Evolutionary conservation across 2,797 vertebrate species (phyloP).

Genomic region (Acestrorhynchus altus): DNA sequence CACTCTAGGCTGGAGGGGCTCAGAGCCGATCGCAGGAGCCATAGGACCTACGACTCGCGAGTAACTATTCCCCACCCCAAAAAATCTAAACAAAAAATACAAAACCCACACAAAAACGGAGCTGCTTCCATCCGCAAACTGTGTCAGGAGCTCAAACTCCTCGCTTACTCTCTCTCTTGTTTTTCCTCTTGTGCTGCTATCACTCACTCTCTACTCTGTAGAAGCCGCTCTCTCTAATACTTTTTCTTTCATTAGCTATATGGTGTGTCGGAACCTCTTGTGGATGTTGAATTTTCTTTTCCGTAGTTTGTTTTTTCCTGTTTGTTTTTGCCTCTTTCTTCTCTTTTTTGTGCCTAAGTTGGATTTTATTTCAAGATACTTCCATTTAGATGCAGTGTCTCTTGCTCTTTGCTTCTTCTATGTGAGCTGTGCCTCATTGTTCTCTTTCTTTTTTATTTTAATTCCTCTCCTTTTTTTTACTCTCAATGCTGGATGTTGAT

Average conservation of each 20-base stretch:
- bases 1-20: constrained; percentile 74
- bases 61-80: constrained; percentile 85
- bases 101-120: constrained; percentile 67
- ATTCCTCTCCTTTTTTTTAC: constrained; percentile 5
- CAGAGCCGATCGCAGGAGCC: constrained; percentile 88
- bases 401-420: constrained; percentile 53
- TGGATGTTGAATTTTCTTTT: constrained; percentile 53
- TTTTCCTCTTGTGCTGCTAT: constrained; percentile 42
- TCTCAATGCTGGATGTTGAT: constrained; percentile 44
- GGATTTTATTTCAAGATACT: constrained; percentile 39
- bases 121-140: constrained; percentile 87
- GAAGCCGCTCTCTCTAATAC: constrained; percentile 74
- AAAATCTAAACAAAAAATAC: constrained; percentile 46
- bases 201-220: constrained; percentile 72
- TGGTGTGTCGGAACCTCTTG: constrained; percentile 71
- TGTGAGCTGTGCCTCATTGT: constrained; percentile 52
- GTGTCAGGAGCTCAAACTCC: constrained; percentile 85
- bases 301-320: constrained; percentile 21
- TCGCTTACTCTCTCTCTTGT: constrained; percentile 75
- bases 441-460: constrained; percentile 32
- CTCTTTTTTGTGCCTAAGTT: neutral
- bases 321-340: constrained; percentile 26
- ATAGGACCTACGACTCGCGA: constrained; percentile 87
- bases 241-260: constrained; percentile 73
- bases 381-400: constrained; percentile 61